Base-by-base conservation (phyloP, 2,113 vertebrate genomes). In the Cavia porcellus region DNA sequence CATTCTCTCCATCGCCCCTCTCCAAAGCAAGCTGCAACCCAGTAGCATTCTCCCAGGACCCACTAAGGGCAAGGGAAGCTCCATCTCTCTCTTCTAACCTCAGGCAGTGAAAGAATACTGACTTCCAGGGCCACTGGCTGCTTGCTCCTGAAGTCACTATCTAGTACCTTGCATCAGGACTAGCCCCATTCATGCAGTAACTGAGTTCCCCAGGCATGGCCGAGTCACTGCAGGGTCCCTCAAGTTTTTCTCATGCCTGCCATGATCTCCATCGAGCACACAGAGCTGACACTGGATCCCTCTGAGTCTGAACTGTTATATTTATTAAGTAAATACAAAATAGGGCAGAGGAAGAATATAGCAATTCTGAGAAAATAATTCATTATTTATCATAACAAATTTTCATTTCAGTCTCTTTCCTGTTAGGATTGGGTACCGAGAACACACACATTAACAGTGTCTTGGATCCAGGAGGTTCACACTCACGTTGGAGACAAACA, bases 321-420 rank as follows among this genome's bases (percentile, higher is more conserved):
- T 24, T 75, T 45, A 87, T 61, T 47, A 96, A 81, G 20, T 68
- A 88, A 86, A 70, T 75, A 79, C 50, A 81, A 85, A 84, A 66
- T 2, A 81, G 15, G 17, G 32, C 28, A 89, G 93, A 96, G 82
- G 19, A 90, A 86, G 32, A 50, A 93, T 82, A 0, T 42, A 32
- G 19, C 14, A 96, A 42, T 75, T 47, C 47, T 92, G 42, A 95
- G 45, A 93, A 88, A 92, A 97, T 9, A 62, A 59, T 86, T 64
- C 59, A 28, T 70, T 84, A 84, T 32, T 50, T 52, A 22, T 59
- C 85, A 66, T 35, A 72, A 45, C 59, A 12, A 86, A 66, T 82
- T n/a, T 81, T 77, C 5, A 64, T 72, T 92, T 89, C 61, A 47
- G 3, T 42, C 35, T 66, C 47, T 25, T 92, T 45, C 15, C 24